These are phyloP conservation scores for Okamejei kenojei DNA, from an alignment of 2,797 vertebrate genomes.

Conservation along the genomic window DNA sequence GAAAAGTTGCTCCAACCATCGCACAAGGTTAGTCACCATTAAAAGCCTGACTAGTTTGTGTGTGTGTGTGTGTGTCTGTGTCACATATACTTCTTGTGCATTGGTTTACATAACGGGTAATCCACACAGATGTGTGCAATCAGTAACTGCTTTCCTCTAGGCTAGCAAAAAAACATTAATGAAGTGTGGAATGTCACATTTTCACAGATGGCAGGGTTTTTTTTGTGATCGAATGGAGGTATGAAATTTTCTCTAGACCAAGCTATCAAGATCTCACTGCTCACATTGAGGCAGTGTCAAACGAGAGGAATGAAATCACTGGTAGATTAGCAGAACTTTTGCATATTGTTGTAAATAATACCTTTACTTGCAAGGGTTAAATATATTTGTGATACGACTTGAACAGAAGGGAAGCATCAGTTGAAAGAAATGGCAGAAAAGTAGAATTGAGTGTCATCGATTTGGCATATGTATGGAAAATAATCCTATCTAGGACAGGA, in stretches of 20 bases:
- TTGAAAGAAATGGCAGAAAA: background rate
- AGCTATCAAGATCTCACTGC: background rate
- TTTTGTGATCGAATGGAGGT: background rate
- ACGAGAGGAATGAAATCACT: background rate
- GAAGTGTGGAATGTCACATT: background rate
- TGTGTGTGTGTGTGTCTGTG: background rate
- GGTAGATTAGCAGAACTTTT: background rate
- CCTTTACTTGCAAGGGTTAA: too few species aligned
- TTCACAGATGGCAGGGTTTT: background rate
- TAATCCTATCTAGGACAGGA: background rate
- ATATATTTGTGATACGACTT: background rate
- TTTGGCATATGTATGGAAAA: background rate
- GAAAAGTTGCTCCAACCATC: conserved; percentile 37
- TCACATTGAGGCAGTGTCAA: background rate
- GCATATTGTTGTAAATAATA: background rate
- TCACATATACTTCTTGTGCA: background rate
- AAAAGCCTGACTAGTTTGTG: background rate
- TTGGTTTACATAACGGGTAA: background rate
- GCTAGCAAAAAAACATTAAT: background rate
- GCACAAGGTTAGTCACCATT: conserved; percentile 7
- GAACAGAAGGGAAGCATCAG: background rate
- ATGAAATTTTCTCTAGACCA: background rate
- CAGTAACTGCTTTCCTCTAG: background rate
- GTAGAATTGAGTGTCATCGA: background rate
- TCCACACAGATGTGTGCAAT: background rate